Evolutionary conservation across 2,888 invertebrate species (phyloP), one percentile per base, ranked within the genome.

Genomic region (Caenorhabditis macrosperma): DNA sequence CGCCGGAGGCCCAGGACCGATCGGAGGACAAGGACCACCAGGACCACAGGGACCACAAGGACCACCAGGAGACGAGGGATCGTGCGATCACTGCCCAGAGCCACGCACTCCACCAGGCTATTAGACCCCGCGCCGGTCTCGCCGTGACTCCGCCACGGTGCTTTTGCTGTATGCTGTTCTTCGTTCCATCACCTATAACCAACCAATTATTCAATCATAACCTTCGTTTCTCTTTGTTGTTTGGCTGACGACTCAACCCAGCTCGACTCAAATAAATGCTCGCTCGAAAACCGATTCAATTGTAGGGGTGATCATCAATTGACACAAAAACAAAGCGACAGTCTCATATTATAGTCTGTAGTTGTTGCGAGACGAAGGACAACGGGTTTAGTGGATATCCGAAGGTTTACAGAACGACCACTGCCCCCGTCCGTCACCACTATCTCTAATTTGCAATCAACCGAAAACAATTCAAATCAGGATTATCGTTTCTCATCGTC

Each of bases 81-180:
- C 84, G 26, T 89, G 89, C 87, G 89, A 89, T 60, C 89, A 89
- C 79, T 89, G 89, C 81, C 89, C 89, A 59, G 87, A 86, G 79
- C 88, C 89, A 41, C 83, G 89, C 50, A 89, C 89, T 44, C 88
- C 89, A 69, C 89, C 89, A 55, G 89, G 89, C 52, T 88, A 88
- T 72, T 88, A 88, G 79, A 69, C 66, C 59, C n/a, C 17, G n/a
- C n/a, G 6, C 12, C 28, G 67, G 67, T 68, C 72, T 64, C 72
- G 72, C 72, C 72, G 72, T 41, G 44, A 64, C 20, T 60, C 38
- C 20, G 46, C 38, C 60, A 54, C 64, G 71, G 69, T 72, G 78
- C 57, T 67, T 55, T 64, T 64, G 77, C 44, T 69, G 69, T 69
- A 60, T 69, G 69, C 72, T 72, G 66, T 57, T 64, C 64, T 66